phyloP scores from a whole-genome alignment of 2,797 vertebrate species.

The Karalla daura region DNA sequence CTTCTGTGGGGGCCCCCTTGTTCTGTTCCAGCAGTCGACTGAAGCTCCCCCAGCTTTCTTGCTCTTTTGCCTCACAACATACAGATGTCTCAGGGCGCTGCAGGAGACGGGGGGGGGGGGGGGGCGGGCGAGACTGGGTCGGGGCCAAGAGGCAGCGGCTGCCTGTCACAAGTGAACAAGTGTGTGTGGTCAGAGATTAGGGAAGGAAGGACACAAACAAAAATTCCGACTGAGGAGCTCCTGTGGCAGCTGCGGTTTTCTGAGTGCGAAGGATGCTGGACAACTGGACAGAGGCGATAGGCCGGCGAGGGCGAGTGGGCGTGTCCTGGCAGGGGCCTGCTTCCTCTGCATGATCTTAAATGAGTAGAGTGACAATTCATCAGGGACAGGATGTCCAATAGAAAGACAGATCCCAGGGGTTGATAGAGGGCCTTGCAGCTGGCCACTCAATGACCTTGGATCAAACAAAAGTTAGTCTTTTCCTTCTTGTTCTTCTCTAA shows the following conservation, averaged over 20 bases:
- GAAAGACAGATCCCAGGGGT: slow-evolving; percentile 81
- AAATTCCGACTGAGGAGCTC: slow-evolving; percentile 80
- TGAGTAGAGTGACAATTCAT: slow-evolving; percentile 89
- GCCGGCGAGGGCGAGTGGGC: slow-evolving; percentile 62
- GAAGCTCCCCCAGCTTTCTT: slow-evolving; percentile 70
- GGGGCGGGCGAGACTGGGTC: slow-evolving; percentile 20
- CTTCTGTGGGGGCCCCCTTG: slow-evolving; percentile 64
- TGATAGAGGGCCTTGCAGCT: slow-evolving; percentile 72
- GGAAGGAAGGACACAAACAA: slow-evolving; percentile 75
- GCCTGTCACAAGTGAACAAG: slow-evolving; percentile 77
- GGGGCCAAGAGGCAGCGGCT: slow-evolving; percentile 65
- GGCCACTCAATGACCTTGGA: slow-evolving; percentile 71
- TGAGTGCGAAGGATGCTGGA: slow-evolving; percentile 84
- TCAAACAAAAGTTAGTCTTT: slow-evolving; percentile 71
- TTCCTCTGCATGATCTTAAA: slow-evolving; percentile 85
- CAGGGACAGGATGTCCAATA: slow-evolving; percentile 88
- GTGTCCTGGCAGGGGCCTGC: slow-evolving; percentile 77
- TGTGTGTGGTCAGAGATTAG: slow-evolving; percentile 76
- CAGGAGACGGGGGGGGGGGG: slow-evolving; percentile 22
- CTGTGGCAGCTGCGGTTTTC: slow-evolving; percentile 80
- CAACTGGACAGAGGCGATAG: slow-evolving; percentile 87
- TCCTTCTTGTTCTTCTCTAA: slow-evolving; percentile 49
- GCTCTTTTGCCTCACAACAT: slow-evolving; percentile 62
- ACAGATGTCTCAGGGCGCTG: slow-evolving; percentile 67
- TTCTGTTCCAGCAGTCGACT: slow-evolving; percentile 64